Conservation (phyloP, 1,140 invertebrate genomes). For the Hypothenemus hampei region DNA sequence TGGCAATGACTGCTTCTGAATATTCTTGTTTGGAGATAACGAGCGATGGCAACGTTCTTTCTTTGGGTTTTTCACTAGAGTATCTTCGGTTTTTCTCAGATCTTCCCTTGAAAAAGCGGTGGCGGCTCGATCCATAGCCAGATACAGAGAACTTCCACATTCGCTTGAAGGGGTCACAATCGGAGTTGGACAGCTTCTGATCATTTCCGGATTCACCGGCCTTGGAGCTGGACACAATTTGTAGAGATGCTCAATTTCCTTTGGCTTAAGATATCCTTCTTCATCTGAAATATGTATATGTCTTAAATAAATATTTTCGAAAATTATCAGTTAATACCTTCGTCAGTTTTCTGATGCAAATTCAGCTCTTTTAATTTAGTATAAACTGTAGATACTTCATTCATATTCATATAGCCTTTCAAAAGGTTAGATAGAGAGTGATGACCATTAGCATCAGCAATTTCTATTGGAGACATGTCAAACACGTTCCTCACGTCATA, state of each 20-base stretch:
- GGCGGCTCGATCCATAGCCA: conserved; percentile 31
- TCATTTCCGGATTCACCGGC: conserved; percentile 26
- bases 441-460: conserved; percentile 70
- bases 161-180: conserved; percentile 18
- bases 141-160: conserved; percentile 27
- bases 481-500: conserved; percentile 71
- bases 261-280: conserved; percentile 50
- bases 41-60: too few relatives aligned
- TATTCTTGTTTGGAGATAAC: conserved; percentile 1
- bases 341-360: conserved; percentile 47
- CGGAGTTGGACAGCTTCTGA: conserved; percentile 7
- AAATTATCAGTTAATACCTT: conserved; percentile 37
- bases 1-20: conserved; percentile 10
- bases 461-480: conserved; percentile 73
- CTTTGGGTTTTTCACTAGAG: too few relatives aligned
- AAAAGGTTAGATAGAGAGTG: conserved; percentile 65
- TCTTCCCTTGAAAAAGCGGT: conserved; percentile 13
- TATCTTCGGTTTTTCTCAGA: conserved; percentile 1
- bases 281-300: conserved; percentile 32
- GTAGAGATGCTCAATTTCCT: conserved; percentile 32
- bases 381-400: conserved; percentile 78
- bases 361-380: conserved; percentile 76
- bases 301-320: not conserved
- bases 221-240: conserved; percentile 35
- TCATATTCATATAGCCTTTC: conserved; percentile 70